Conservation (phyloP, 1,140 invertebrate genomes). For the Diprion similis region DNA sequence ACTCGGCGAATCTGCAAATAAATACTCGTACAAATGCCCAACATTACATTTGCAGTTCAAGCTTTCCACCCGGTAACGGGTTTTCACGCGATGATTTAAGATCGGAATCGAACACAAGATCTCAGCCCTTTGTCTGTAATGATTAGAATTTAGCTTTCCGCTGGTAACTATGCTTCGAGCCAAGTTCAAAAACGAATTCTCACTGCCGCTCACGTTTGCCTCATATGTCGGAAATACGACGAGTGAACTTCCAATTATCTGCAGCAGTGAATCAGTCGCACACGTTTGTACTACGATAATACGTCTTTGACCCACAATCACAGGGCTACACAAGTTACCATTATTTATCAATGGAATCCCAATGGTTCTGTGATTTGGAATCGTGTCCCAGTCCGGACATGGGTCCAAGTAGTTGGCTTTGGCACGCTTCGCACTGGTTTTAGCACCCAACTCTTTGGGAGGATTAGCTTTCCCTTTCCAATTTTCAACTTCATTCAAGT, state of each 20-base stretch:
- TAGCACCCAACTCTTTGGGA: neutral
- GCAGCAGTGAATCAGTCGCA: neutral
- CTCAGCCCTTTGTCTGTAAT: neutral
- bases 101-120: neutral
- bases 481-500: neutral
- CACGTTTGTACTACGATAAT: slow-evolving; percentile 8
- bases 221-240: neutral
- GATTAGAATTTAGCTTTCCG: neutral
- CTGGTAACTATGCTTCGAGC: neutral
- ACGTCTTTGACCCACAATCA: neutral
- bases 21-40: neutral
- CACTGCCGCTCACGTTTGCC: neutral
- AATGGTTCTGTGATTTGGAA: neutral
- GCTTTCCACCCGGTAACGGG: neutral
- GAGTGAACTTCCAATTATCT: neutral
- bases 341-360: neutral
- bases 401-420: neutral
- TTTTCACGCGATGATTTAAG: neutral
- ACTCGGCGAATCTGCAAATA: slow-evolving; percentile 2
- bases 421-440: neutral
- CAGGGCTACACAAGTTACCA: neutral
- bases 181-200: neutral
- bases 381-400: slow-evolving; percentile 9
- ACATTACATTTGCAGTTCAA: slow-evolving; percentile 8
- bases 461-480: neutral